Evolutionary conservation across 2,888 invertebrate species (phyloP), one percentile per base, ranked within the genome.

Genomic region (Digitonthophagus gazella): DNA sequence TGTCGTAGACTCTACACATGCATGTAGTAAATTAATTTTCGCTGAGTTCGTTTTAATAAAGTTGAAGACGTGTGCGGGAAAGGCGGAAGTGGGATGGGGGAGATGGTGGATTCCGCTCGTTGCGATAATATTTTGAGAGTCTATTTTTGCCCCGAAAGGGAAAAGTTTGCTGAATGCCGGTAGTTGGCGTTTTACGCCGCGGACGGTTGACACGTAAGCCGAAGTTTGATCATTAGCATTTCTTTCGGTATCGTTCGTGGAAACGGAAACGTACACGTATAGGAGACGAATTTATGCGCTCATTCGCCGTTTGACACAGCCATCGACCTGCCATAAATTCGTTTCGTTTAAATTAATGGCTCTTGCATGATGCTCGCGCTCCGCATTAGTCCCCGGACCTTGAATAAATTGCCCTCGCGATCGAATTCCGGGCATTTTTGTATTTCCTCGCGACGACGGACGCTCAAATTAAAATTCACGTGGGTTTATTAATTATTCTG

Each of bases 231-330:
- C 28, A 44, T 44, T 44, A 44, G 11, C 8, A 44, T 44, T 44
- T 44, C 28, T 44, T 44, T 44, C n/a, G n/a, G n/a, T n/a, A n/a
- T n/a, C n/a, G n/a, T 44, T 11, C 28, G 28, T 44, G 28, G 28
- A 3, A 44, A 44, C 28, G 28, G 28, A 16, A 58, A 58, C 58
- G 58, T 16, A 58, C 58, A 58, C 6, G 58, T 16, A 58, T 58
- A 58, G n/a, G n/a, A 58, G 58, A 67, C 70, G 67, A 66, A 44
- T 44, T 44, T 44, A 44, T 44, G 28, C 28, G 28, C 28, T 44
- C 28, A 44, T 44, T 44, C 28, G 28, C 28, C 28, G 28, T 44
- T 44, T 44, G 28, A 44, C 28, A 44, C 28, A 44, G 28, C 28
- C 28, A 44, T 44, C 28, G 28, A 44, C 28, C 28, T 44, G 28